Conservation (phyloP, 2,888 invertebrate genomes). For the Cactoblastis cactorum region DNA sequence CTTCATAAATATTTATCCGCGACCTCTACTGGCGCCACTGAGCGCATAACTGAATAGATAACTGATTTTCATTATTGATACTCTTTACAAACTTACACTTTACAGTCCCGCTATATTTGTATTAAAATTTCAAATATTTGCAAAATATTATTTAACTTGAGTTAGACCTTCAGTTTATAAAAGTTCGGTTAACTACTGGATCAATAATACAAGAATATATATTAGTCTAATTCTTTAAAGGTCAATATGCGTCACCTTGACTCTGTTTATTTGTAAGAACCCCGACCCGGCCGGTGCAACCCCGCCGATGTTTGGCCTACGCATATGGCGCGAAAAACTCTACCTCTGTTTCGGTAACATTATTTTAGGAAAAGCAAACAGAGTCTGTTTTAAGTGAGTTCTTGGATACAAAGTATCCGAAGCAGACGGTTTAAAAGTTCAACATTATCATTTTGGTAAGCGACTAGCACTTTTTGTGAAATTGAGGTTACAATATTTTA, state of each 20-base stretch:
- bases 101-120: too few species aligned
- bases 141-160: too few species aligned
- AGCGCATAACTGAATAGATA: not conserved
- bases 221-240: not conserved
- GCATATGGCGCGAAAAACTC: conserved; percentile 41
- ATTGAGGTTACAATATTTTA: not conserved
- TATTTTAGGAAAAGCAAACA: conserved; percentile 12
- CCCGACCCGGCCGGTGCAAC: conserved; percentile 20
- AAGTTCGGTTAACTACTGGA: too few species aligned
- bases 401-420: not conserved
- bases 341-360: conserved; percentile 23
- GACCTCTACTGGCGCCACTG: conserved; percentile 25
- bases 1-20: conserved; percentile 29
- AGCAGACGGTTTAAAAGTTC: not conserved
- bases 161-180: too few species aligned
- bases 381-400: conserved; percentile 11
- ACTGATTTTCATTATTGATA: not conserved
- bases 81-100: too few species aligned
- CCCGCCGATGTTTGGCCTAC: conserved; percentile 31
- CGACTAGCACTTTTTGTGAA: not conserved
- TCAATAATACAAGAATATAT: too few species aligned
- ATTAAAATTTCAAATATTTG: too few species aligned
- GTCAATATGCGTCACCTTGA: conserved; percentile 30
- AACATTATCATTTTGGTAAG: not conserved
- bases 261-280: conserved; percentile 41